Evolutionary conservation across 1,140 invertebrate species (phyloP).

Genomic region (Platyura marginata): DNA sequence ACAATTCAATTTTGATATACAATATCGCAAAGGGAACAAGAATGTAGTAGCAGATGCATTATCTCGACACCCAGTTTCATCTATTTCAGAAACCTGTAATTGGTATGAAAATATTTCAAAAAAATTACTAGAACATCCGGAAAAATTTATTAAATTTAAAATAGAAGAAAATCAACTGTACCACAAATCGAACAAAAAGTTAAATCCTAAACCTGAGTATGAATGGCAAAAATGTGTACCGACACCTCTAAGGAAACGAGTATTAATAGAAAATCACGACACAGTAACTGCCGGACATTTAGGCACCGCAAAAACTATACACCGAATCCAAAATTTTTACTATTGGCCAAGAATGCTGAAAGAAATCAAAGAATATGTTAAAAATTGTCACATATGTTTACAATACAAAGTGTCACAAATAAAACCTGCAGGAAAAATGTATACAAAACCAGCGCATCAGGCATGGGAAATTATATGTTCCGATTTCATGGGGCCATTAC

Average conservation of each 20-base stretch:
- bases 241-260: too few species aligned
- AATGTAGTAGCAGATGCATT: conserved; percentile 12
- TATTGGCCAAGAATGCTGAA: not conserved
- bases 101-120: too few species aligned
- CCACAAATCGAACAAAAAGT: too few species aligned
- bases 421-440: not conserved
- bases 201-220: too few species aligned
- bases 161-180: too few species aligned
- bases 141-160: too few species aligned
- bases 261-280: not conserved
- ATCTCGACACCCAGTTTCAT: too few species aligned
- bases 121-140: too few species aligned
- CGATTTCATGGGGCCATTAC: not conserved
- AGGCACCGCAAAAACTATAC: not conserved
- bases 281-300: not conserved
- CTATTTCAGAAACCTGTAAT: too few species aligned
- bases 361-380: not conserved
- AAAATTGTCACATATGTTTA: not conserved
- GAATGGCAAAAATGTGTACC: too few species aligned
- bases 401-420: not conserved
- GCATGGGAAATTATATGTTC: not conserved
- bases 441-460: not conserved
- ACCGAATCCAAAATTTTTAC: not conserved
- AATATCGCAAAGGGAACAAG: conserved; percentile 9
- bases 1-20: conserved; percentile 7